Percentiles rank a stretch among this genome's conserved stretches.
Evolutionary conservation across 2,113 vertebrate genomes (phyloP).

Genomic region (Ceuthmochares aereus): DNA sequence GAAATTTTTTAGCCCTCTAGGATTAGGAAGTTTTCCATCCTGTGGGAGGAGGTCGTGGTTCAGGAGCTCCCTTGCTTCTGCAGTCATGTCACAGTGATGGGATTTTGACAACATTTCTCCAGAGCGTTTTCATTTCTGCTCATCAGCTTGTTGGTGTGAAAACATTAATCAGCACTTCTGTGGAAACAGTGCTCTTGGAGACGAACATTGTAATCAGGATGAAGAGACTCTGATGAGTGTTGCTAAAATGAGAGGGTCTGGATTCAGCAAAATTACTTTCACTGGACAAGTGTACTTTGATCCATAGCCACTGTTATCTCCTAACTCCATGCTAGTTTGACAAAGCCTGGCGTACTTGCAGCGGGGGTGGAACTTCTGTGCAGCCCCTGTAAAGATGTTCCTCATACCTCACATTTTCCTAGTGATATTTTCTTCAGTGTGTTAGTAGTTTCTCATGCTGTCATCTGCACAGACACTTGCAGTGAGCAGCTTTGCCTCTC

Average conservation of each 20-base stretch:
- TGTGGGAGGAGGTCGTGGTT: background rate
- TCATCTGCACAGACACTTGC: background rate
- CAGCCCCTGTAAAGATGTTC: background rate
- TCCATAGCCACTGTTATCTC: rapidly evolving
- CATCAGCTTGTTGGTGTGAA: constrained; percentile 55
- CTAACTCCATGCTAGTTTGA: background rate
- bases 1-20: background rate
- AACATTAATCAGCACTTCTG: constrained; percentile 62
- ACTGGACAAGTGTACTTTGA: background rate
- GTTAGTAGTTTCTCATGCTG: background rate
- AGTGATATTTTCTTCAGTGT: background rate
- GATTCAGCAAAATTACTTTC: constrained; percentile 46
- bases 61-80: background rate
- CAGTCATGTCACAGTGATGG: background rate
- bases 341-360: background rate
- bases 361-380: background rate
- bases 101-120: constrained; percentile 34
- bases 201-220: constrained; percentile 59
- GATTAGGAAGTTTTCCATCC: background rate
- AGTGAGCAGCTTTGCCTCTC: background rate
- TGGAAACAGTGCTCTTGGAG: constrained; percentile 59
- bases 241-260: constrained; percentile 56
- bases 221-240: constrained; percentile 59
- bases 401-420: background rate
- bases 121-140: constrained; percentile 43